phyloP scores from a whole-genome alignment of 2,888 invertebrate species.

The Andrena praecox region DNA sequence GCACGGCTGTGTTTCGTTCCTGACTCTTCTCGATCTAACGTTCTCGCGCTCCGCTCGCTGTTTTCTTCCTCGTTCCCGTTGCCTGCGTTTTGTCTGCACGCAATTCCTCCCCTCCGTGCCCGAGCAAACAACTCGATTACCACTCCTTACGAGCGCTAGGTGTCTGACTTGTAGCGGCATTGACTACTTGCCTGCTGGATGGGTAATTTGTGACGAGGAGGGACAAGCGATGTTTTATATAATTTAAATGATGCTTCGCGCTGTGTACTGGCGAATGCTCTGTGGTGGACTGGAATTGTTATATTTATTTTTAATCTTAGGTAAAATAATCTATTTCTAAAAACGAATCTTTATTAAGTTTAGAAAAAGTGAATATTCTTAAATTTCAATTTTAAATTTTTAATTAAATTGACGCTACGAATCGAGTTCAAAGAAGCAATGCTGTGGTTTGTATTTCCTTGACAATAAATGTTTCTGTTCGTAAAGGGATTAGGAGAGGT shows the following conservation, averaged over 20 bases:
- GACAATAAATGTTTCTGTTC: no score
- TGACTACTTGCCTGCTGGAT: slow-evolving; percentile 31
- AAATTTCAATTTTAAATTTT: no score
- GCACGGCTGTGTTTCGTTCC: slow-evolving; percentile 27
- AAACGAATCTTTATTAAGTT: no score
- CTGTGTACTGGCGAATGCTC: not conserved
- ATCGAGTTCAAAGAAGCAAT: no score
- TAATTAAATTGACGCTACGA: no score
- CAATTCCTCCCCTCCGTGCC: slow-evolving; percentile 15
- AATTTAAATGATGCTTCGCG: not conserved
- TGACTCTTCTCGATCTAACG: slow-evolving; percentile 5
- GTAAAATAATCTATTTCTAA: no score
- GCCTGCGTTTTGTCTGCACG: not conserved
- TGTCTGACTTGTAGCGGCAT: slow-evolving; percentile 19
- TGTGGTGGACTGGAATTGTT: no score
- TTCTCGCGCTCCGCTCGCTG: not conserved
- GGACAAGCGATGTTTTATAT: not conserved
- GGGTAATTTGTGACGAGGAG: not conserved
- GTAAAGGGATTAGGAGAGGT: no score
- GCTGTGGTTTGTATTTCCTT: no score
- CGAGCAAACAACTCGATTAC: slow-evolving; percentile 51
- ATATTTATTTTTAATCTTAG: no score
- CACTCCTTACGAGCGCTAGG: slow-evolving; percentile 14
- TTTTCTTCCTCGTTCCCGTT: not conserved
- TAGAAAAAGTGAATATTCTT: no score